Evolutionary conservation across 2,113 vertebrate genomes (phyloP).

Genomic region (Notechis scutatus): DNA sequence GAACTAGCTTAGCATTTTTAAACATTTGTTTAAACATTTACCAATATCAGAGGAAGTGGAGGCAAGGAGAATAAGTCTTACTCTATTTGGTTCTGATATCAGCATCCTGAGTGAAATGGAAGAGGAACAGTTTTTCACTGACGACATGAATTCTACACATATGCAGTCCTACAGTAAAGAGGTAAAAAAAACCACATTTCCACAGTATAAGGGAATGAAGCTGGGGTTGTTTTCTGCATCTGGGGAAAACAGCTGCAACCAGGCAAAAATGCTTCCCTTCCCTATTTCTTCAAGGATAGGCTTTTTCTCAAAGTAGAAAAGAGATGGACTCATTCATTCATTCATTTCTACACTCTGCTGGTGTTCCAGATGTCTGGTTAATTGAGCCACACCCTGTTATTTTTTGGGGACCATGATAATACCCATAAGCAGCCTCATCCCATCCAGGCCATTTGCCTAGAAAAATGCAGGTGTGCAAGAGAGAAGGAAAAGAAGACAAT

Average conservation of each 20-base stretch:
- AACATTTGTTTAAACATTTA: background rate
- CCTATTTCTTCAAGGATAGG: too few species aligned
- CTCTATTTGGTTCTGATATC: background rate
- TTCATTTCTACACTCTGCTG: too few species aligned
- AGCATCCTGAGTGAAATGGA: background rate
- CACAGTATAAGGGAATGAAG: background rate
- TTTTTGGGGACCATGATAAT: too few species aligned
- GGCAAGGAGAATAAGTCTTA: background rate
- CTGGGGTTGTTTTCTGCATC: too few species aligned
- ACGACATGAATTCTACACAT: background rate
- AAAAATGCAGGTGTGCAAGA: background rate
- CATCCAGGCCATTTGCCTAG: background rate
- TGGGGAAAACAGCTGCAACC: too few species aligned
- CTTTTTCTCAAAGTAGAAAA: too few species aligned
- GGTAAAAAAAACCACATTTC: background rate
- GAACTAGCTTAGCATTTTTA: background rate
- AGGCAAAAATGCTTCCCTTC: too few species aligned
- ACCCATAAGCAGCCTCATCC: background rate
- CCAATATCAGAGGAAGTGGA: background rate
- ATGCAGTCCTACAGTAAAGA: background rate
- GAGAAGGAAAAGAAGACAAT: background rate
- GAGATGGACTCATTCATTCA: too few species aligned
- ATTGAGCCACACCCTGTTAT: too few species aligned
- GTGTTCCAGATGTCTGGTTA: too few species aligned
- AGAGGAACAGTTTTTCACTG: background rate